Percentiles rank a stretch among this genome's conserved stretches.
phyloP scores from a whole-genome alignment of 2,113 vertebrate genomes.

The Cyphomyrus discorhynchus region DNA sequence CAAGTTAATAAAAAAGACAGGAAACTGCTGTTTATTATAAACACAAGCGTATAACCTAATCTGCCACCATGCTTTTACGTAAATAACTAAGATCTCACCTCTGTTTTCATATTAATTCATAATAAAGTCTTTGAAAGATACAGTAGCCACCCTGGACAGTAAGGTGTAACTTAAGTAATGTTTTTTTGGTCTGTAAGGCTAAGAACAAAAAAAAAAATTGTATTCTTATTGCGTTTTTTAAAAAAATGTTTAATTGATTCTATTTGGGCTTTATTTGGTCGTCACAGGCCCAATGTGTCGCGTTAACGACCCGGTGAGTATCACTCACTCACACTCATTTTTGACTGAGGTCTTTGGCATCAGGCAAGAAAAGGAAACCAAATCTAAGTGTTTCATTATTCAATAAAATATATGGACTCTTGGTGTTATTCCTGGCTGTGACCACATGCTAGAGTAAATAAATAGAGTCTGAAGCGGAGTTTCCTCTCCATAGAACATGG shows the following conservation, averaged over 20 bases:
- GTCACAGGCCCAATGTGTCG: not conserved
- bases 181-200: not conserved
- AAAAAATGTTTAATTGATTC: not conserved
- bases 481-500: constrained; percentile 1
- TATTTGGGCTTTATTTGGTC: not conserved
- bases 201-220: not conserved
- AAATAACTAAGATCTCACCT: not conserved
- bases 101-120: not conserved
- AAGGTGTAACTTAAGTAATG: not conserved
- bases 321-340: not conserved
- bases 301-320: not conserved
- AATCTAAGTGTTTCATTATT: constrained; percentile 16
- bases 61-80: not conserved
- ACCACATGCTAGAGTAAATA: constrained; percentile 10
- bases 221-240: not conserved
- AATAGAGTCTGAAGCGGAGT: not conserved
- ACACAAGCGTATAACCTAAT: not conserved
- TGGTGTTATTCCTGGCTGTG: constrained; percentile 15
- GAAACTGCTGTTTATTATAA: not conserved
- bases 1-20: not conserved
- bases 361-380: constrained; percentile 8
- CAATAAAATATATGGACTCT: constrained; percentile 16
- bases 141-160: not conserved
- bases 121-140: not conserved
- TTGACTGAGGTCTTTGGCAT: not conserved